Evolutionary conservation across 2,797 vertebrate species (phyloP).

Genomic region (Hozukius guyotensis): DNA sequence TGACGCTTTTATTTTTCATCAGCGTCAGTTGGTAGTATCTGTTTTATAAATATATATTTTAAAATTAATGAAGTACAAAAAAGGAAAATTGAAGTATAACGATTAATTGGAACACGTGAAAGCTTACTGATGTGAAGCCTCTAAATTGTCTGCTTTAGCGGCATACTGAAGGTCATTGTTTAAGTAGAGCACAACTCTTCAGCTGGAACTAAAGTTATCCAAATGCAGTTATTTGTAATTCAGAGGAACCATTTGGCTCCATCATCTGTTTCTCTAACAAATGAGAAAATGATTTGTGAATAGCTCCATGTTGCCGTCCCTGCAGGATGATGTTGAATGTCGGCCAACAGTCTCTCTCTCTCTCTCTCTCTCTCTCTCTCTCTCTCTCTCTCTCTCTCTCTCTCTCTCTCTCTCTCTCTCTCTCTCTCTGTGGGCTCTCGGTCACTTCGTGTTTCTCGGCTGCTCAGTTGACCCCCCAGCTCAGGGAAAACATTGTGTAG

Average conservation of each 20-base stretch:
- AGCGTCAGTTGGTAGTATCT: not conserved
- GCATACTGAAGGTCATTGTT: not conserved
- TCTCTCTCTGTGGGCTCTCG: not conserved
- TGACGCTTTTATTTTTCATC: not conserved
- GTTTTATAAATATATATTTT: not conserved
- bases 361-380: not conserved
- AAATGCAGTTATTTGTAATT: not conserved
- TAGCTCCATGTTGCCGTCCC: not conserved
- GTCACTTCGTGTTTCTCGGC: not conserved
- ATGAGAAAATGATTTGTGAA: not conserved
- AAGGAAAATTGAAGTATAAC: not conserved
- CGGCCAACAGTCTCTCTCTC: not conserved
- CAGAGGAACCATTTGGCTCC: not conserved
- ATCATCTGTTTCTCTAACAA: not conserved
- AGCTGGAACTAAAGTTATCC: not conserved
- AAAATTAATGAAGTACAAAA: not conserved
- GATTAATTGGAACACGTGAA: not conserved
- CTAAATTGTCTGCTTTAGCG: not conserved
- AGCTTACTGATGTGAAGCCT: not conserved
- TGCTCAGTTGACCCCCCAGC: constrained; percentile 30
- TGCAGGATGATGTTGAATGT: not conserved
- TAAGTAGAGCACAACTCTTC: not conserved
- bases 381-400: not conserved
- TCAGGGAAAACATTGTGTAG: not conserved
- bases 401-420: not conserved